Evolutionary conservation across 1,140 invertebrate species (phyloP), one percentile per base, ranked within the genome.

Genomic region (Trichoplusia ni): DNA sequence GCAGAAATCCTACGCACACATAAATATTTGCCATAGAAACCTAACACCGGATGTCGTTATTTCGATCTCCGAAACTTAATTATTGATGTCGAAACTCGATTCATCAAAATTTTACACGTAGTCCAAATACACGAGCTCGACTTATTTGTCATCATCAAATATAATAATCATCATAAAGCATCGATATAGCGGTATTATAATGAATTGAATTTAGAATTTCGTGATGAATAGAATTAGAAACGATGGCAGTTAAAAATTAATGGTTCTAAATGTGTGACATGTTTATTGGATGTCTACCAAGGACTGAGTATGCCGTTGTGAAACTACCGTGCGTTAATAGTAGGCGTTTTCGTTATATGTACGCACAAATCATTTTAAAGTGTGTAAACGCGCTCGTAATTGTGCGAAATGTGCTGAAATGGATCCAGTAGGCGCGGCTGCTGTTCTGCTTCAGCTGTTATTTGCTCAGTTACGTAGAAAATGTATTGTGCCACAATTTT

Each of bases 1-100:
- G 69, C 71, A 75, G 69, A 67, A 73, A 67, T 70, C 63, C 70
- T 69, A 71, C 63, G 59, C 65, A 33, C 27, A 53, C 27, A 68
- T 66, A 71, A 68, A 66, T 66, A 35, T 51, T 64, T 60, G 56
- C 42, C 44, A 71, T 70, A 53, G 59, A 46, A 61, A 62, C 59
- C 56, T 66, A 68, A 75, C 61, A 70, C 71, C 76, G 72, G 73
- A 81, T 73, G 69, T 70, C 69, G 66, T 75, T 67, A 66, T 53
- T 67, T 64, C 64, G 67, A 64, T 62, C 49, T 69, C 58, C 11
- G 33, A 62, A 58, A 72, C 63, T 61, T 67, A 70, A 75, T 75
- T 68, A 73, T 67, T 73, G 63, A 71, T 72, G 61, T 53, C 37
- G 47, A 61, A 59, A 54, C 64, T 27, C 11, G 13, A 42, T 49